Evolutionary conservation across 2,888 invertebrate genomes (phyloP).

Genomic region (Oxycera nigricornis): DNA sequence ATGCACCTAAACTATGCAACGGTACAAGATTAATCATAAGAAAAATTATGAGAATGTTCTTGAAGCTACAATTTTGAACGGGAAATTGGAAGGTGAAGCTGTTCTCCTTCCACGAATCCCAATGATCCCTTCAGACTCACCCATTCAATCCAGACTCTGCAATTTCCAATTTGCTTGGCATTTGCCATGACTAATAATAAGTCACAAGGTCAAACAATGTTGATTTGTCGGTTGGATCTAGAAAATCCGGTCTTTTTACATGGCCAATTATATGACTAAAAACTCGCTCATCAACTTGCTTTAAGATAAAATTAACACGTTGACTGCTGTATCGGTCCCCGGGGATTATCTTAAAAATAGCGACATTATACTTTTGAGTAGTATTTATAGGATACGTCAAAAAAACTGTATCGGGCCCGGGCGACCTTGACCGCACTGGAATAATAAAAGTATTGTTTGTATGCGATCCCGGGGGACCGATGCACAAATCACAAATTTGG

Average conservation of each 20-base stretch:
- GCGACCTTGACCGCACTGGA: no score
- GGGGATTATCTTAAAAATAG: no score
- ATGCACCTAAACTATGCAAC: neutral
- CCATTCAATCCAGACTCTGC: constrained; percentile 53
- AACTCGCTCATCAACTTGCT: no score
- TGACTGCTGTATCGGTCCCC: no score
- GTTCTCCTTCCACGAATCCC: constrained; percentile 54
- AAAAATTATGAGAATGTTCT: neutral
- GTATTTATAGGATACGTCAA: no score
- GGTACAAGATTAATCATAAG: neutral
- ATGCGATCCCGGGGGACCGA: no score
- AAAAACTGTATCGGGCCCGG: no score
- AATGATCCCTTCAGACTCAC: constrained; percentile 53
- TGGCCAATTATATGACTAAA: constrained; percentile 55
- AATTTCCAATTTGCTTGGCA: constrained; percentile 53
- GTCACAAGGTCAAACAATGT: constrained; percentile 53
- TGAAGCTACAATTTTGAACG: neutral
- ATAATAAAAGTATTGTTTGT: no score
- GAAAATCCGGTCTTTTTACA: constrained; percentile 52
- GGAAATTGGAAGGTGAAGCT: constrained; percentile 21
- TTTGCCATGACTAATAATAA: constrained; percentile 55
- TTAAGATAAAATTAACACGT: no score
- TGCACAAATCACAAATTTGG: no score
- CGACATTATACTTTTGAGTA: no score
- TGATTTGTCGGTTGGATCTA: constrained; percentile 51